Evolutionary conservation across 2,797 vertebrate genomes (phyloP), one percentile per base, ranked within the genome.

Genomic region (Dicrostonyx torquatus): DNA sequence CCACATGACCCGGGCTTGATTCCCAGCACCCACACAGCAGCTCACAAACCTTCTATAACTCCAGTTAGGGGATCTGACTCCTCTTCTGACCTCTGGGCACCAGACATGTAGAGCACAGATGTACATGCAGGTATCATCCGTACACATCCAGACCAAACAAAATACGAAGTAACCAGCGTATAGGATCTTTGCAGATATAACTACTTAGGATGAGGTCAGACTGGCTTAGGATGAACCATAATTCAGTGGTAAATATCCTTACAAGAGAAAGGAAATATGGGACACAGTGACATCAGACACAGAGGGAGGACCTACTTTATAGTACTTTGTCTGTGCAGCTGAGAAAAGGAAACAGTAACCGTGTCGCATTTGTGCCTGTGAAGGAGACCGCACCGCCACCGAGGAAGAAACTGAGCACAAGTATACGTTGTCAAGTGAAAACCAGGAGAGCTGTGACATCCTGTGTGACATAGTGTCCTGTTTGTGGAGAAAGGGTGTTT

Each of bases 251-350:
- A 70, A 60, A 40, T 90, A 55, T 80, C 92, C 34, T 76, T 87
- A 5, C n/a, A 85, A 83, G n/a, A 87, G 62, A 64, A 82, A 92
- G 89, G 43, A 75, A 94, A 66, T 82, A n/a, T 34, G 11, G 20
- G 13, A 40, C 55, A 58, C 9, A 24, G 14, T n/a, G 15, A 50
- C 17, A 2, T 2, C 37, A 55, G 64, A 79, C 15, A 53, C 15
- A 62, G 43, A 83, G 70, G 37, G 50, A 78, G 64, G 85, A 73
- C 37, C 18, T 26, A 58, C 45, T 48, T 55, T 92, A 9, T 66
- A 75, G 5, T 58, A 7, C 75, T 88, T 93, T 26, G 29, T 87
- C 75, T 31, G 6, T 12, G 58, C 40, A 84, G 31, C 64, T 20
- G 45, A 87, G n/a, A 55, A 86, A 68, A 87, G 10, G 0, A 89